Conservation (phyloP, 2,888 invertebrate species). For the Synergus gifuensis region DNA sequence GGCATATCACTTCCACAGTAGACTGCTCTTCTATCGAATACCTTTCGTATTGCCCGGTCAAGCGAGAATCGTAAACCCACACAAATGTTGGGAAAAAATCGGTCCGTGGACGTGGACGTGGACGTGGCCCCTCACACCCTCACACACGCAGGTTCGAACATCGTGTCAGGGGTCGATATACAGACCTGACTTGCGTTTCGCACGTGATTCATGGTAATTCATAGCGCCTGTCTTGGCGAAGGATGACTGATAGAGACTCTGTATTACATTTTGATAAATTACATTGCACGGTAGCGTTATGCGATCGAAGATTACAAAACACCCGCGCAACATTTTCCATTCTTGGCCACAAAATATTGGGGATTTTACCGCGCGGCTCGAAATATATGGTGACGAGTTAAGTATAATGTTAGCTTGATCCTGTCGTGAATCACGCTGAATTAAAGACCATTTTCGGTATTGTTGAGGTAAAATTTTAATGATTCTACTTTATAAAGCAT, state of each 20-base stretch:
- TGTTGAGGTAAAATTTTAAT: too few species aligned
- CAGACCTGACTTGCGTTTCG: slow-evolving; percentile 40
- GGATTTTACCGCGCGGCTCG: neutral
- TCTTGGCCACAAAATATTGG: neutral
- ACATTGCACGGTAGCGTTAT: neutral
- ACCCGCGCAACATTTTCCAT: neutral
- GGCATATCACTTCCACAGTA: slow-evolving; percentile 13
- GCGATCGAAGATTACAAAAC: slow-evolving; percentile 37
- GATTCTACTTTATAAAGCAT: too few species aligned
- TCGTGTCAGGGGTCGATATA: slow-evolving; percentile 24
- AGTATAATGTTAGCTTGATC: neutral
- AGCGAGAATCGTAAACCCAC: slow-evolving; percentile 10
- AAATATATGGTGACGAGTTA: neutral
- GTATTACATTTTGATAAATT: slow-evolving; percentile 42
- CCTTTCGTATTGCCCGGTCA: slow-evolving; percentile 1
- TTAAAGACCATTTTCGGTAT: neutral
- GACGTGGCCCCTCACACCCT: neutral
- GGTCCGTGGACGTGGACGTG: neutral
- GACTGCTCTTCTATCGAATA: slow-evolving; percentile 12
- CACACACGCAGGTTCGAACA: neutral
- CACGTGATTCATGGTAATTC: slow-evolving; percentile 41
- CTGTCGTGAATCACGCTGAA: neutral
- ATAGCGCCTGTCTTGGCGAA: slow-evolving; percentile 6
- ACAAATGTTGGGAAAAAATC: slow-evolving; percentile 14
- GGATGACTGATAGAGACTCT: slow-evolving; percentile 41